A percentile compares a stretch with the other conserved stretches of the same genome.
These are phyloP conservation scores for Tadarida brasiliensis DNA, from an alignment of 2,797 vertebrate species.

Conservation along the genomic window DNA sequence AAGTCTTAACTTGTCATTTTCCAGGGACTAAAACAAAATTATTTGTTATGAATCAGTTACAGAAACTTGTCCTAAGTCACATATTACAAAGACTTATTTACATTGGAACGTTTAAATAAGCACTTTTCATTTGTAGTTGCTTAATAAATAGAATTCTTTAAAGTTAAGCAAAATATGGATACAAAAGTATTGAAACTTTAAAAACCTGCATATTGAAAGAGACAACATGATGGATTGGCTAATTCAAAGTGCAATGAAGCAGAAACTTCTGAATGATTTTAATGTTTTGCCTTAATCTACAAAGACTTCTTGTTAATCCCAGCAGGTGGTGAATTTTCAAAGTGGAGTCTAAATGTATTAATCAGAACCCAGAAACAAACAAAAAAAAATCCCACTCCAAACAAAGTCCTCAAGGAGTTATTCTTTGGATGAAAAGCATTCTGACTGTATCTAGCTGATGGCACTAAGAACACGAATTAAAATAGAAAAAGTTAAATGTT, in stretches of 20 bases:
- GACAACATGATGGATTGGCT: constrained; percentile 29
- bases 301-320: constrained; percentile 59
- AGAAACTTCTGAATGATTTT: constrained; percentile 61
- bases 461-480: constrained; percentile 63
- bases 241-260: constrained; percentile 42
- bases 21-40: constrained; percentile 90
- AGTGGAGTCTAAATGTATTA: constrained; percentile 54
- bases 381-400: constrained; percentile 8
- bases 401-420: constrained; percentile 50
- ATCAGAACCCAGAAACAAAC: constrained; percentile 30
- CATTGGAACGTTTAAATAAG: constrained; percentile 48
- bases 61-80: constrained; percentile 53
- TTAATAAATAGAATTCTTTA: constrained; percentile 64
- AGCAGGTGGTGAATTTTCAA: constrained; percentile 66
- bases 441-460: constrained; percentile 50
- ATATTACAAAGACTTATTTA: constrained; percentile 31
- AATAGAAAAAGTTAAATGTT: constrained; percentile 46
- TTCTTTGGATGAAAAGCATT: constrained; percentile 45
- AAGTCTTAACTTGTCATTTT: constrained; percentile 92
- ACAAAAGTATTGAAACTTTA: constrained; percentile 25
- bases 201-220: constrained; percentile 1
- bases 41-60: constrained; percentile 11
- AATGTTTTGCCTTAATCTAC: constrained; percentile 33
- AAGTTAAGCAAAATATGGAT: constrained; percentile 30
- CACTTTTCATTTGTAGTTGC: constrained; percentile 55